Evolutionary conservation across 2,113 vertebrate genomes (phyloP), one percentile per base, ranked within the genome.

Genomic region (Rousettus leschenaultii): DNA sequence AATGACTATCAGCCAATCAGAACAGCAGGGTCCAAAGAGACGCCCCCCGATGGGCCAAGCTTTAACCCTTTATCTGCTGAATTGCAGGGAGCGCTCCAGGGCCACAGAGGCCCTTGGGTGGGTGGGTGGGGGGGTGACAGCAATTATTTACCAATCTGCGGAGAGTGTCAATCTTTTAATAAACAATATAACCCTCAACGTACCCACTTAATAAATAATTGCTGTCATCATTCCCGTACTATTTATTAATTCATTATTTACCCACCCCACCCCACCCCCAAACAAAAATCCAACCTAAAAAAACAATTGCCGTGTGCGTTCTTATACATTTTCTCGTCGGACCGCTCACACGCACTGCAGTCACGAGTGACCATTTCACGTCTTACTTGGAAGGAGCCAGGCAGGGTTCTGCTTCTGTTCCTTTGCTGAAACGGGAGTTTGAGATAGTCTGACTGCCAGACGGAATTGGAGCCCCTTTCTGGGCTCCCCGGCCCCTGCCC

Each of bases 11-110:
- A 82, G 2, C 43, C 59, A 4, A 57, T 74, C 48, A 19, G 65
- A 63, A 74, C 24, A 71, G 51, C 55, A 33, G 59, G 7, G 6
- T 68, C n/a, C 86, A 22, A 19, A 24, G 51, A 48, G 51, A n/a
- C 18, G 51, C 22, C 10, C 10, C 26, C 40, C 13, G 24, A 21
- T 6, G 43, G 24, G 33, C 51, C 43, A 40, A 43, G 19, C 26
- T 86, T 86, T 82, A 77, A 70, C 75, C 21, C 89, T 86, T 83
- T 86, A 26, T 90, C 53, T 96, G 53, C 86, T 59, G n/a, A 82
- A 51, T 70, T 77, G 30, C 43, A 14, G 40, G 57, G 40, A 61
- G 65, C 28, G 22, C 80, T 80, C 40, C 16, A 13, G 86, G 86
- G 16, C 30, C 14, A 43, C 35, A 45, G 61, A 83, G 53, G 4